Percentiles rank a stretch among this genome's conserved stretches.
These are phyloP conservation scores for Baryphthengus martii DNA, from an alignment of 2,113 vertebrate species.

Conservation along the genomic window DNA sequence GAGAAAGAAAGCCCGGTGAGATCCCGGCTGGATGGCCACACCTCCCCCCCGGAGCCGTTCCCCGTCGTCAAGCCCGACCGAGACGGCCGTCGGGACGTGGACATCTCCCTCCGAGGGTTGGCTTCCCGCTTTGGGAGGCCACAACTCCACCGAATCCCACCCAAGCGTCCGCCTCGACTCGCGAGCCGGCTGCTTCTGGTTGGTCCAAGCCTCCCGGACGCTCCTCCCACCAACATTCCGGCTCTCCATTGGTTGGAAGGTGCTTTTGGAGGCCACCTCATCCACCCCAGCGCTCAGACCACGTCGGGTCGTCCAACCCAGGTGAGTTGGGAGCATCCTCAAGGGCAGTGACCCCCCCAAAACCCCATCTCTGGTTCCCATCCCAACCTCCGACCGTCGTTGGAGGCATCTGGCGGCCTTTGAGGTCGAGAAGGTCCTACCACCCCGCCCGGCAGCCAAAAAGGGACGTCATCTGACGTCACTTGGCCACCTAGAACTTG, in stretches of 20 bases:
- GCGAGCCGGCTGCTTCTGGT: no score
- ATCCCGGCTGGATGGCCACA: no score
- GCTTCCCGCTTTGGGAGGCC: neutral
- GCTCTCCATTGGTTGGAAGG: neutral
- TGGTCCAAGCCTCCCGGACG: neutral
- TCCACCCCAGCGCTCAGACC: no score
- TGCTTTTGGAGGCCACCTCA: neutral
- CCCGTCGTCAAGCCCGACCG: fast-evolving
- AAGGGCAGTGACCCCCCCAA: no score
- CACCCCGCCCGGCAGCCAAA: no score
- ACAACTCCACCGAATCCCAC: neutral
- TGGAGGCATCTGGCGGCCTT: neutral
- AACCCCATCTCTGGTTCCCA: neutral
- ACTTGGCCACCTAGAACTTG: neutral
- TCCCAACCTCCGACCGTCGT: fast-evolving
- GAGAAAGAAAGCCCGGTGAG: fast-evolving
- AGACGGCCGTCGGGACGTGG: fast-evolving
- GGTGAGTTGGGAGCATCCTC: neutral
- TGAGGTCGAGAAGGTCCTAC: neutral
- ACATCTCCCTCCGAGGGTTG: fast-evolving
- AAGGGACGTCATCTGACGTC: neutral
- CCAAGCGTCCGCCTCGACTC: no score
- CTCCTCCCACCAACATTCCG: fast-evolving
- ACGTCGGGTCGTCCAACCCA: neutral
- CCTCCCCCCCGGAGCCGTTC: neutral